Evolutionary conservation across 2,888 invertebrate species (phyloP).

Genomic region (Heliconius cydno): DNA sequence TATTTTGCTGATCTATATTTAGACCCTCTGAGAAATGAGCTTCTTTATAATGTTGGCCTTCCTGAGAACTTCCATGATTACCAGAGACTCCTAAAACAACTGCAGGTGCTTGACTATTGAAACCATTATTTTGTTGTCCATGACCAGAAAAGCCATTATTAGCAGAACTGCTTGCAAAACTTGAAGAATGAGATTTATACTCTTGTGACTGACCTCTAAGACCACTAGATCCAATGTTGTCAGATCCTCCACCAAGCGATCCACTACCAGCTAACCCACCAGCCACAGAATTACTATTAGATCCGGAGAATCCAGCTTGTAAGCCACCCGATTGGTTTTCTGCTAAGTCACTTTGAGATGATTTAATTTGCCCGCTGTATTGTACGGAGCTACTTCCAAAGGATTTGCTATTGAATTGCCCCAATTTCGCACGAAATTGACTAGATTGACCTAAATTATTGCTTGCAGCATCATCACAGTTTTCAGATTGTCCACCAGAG

Average conservation of each 20-base stretch:
- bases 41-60: conserved; percentile 4
- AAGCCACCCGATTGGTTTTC: conserved; percentile 6
- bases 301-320: conserved; percentile 7
- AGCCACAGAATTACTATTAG: neutral
- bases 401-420: neutral
- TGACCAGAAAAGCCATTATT: neutral
- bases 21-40: conserved; percentile 2
- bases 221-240: neutral
- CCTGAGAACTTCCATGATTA: neutral
- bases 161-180: neutral
- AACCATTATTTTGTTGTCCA: neutral
- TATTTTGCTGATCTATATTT: neutral
- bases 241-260: neutral
- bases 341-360: conserved; percentile 27
- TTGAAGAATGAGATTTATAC: conserved; percentile 14
- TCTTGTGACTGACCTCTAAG: neutral
- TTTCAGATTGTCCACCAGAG: conserved; percentile 18
- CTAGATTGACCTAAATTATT: conserved; percentile 3
- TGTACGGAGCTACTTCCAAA: conserved; percentile 23
- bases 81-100: neutral
- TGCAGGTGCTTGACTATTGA: neutral
- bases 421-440: conserved; percentile 12
- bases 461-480: conserved; percentile 27
- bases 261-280: neutral
- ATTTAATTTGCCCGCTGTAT: conserved; percentile 34